phyloP scores from a whole-genome alignment of 2,797 vertebrate species.

The Bovichtus variegatus region DNA sequence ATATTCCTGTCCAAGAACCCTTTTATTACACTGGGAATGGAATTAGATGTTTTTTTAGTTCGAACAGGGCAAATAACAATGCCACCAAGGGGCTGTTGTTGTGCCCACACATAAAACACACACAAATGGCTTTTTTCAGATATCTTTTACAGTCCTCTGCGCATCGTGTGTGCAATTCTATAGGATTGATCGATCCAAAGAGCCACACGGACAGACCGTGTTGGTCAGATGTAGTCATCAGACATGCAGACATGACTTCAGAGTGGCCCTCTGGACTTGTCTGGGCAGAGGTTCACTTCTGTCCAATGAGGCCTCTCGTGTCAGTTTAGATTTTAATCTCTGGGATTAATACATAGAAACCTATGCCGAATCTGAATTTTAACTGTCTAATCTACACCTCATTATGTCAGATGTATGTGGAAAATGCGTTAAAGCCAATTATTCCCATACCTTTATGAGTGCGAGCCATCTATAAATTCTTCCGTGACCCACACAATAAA shows the following conservation, averaged over 20 bases:
- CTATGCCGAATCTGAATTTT: background rate
- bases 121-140: background rate
- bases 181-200: background rate
- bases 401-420: background rate
- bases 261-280: background rate
- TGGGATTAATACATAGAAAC: background rate
- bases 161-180: background rate
- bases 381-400: background rate
- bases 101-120: conserved; percentile 48
- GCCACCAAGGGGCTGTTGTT: conserved; percentile 58
- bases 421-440: background rate
- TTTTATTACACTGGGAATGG: conserved; percentile 86
- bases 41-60: conserved; percentile 87
- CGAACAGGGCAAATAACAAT: conserved; percentile 79
- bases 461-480: conserved; percentile 43
- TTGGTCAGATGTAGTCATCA: conserved; percentile 38
- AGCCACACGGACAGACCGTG: conserved; percentile 9
- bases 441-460: conserved; percentile 18
- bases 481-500: conserved; percentile 40
- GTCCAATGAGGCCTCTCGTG: background rate
- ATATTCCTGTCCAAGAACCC: conserved; percentile 84
- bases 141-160: background rate
- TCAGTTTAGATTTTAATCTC: conserved; percentile 6
- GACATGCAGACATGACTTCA: conserved; percentile 37
- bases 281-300: background rate